Conservation (phyloP, 2,113 vertebrate genomes). For the Ochotona curzoniae region DNA sequence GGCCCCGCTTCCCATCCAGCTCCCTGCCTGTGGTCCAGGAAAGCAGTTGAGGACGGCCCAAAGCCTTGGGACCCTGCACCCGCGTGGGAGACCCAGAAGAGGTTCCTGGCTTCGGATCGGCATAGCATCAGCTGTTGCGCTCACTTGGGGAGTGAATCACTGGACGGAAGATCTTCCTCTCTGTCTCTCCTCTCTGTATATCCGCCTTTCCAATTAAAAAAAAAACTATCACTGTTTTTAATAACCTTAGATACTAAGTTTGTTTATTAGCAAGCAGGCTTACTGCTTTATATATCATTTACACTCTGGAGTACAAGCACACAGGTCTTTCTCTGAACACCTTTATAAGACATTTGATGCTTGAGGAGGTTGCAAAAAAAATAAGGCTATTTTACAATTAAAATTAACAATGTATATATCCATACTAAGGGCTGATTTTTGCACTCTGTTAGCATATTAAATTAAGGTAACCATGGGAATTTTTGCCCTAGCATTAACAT, state of each 20-base stretch:
- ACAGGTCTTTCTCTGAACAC: not conserved
- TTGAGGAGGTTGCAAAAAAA: not conserved
- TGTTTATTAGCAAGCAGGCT: not conserved
- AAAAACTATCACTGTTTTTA: conserved; percentile 6
- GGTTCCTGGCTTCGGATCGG: too few relatives aligned
- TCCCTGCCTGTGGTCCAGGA: too few relatives aligned
- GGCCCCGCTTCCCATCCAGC: too few relatives aligned
- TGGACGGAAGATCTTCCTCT: too few relatives aligned
- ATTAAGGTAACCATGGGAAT: not conserved
- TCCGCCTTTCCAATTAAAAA: too few relatives aligned
- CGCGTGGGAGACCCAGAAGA: too few relatives aligned
- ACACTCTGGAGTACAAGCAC: not conserved
- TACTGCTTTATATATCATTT: not conserved
- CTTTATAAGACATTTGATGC: not conserved
- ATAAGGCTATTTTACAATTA: not conserved
- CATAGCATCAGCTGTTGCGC: too few relatives aligned
- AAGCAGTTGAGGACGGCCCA: too few relatives aligned
- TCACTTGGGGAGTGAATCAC: too few relatives aligned
- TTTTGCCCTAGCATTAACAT: conserved; percentile 30
- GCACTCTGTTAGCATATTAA: not conserved
- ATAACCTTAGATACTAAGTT: conserved; percentile 18
- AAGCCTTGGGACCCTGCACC: too few relatives aligned
- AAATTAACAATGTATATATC: not conserved
- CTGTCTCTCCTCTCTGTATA: too few relatives aligned
- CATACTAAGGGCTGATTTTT: not conserved